Conservation (phyloP, 2,113 vertebrate species). For the Canis aureus region DNA sequence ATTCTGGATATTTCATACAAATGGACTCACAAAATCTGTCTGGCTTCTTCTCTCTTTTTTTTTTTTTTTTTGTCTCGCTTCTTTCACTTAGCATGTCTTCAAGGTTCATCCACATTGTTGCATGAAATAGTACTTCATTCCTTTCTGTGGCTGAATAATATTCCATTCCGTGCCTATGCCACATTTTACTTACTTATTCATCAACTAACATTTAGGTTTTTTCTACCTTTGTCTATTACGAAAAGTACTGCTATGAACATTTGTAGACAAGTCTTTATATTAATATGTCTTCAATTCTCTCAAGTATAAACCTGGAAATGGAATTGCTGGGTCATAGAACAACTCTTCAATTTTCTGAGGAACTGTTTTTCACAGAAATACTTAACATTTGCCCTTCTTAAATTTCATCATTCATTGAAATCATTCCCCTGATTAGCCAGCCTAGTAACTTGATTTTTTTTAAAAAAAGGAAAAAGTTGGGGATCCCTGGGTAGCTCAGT, state of each 20-base stretch:
- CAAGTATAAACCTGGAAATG: not conserved
- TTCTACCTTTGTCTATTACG: not conserved
- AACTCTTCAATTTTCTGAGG: conserved; percentile 45
- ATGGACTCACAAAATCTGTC: not conserved
- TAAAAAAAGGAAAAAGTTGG: too few species aligned
- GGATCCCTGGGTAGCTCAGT: too few species aligned
- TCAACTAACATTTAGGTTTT: not conserved
- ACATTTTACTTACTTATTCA: not conserved
- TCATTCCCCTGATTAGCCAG: not conserved
- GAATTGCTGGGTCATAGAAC: not conserved
- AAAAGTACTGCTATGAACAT: not conserved
- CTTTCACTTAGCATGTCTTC: conserved; percentile 14
- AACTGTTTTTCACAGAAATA: not conserved
- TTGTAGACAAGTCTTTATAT: not conserved
- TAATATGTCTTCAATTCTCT: not conserved
- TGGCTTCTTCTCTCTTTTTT: not conserved
- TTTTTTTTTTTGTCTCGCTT: not conserved
- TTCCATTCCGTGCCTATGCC: not conserved
- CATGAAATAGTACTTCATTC: not conserved
- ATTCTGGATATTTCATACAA: conserved; percentile 31
- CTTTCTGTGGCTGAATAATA: not conserved
- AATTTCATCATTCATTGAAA: not conserved
- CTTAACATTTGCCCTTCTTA: not conserved
- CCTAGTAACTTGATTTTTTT: not conserved
- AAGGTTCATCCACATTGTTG: not conserved